A percentile compares a stretch with the other conserved stretches of the same genome.
Evolutionary conservation across 1,140 invertebrate genomes (phyloP).

Genomic region (Vanessa atalanta): DNA sequence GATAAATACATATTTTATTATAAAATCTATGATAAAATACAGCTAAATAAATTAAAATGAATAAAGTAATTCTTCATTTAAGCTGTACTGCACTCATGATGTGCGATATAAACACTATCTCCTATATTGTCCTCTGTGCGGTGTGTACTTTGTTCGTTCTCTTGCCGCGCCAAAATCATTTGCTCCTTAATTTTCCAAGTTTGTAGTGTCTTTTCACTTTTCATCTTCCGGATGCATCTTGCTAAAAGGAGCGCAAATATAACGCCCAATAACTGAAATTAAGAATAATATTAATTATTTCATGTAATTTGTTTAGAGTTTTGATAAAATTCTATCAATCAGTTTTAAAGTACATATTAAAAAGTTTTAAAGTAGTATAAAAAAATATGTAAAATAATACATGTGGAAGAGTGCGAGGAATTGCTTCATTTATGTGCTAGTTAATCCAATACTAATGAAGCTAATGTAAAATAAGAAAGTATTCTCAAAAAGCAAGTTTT

Average conservation of each 20-base stretch:
- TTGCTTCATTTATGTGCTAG: too few species aligned
- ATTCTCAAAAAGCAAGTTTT: too few species aligned
- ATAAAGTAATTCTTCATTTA: conserved; percentile 36
- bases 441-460: too few species aligned
- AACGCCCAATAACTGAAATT: conserved; percentile 89
- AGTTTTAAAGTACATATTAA: too few species aligned
- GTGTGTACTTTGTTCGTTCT: conserved; percentile 40
- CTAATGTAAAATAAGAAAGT: too few species aligned
- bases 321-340: too few species aligned
- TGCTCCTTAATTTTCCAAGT: conserved; percentile 82
- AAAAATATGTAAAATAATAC: too few species aligned
- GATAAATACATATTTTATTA: too few species aligned
- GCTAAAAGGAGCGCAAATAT: conserved; percentile 91
- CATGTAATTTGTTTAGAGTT: too few species aligned
- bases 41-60: not conserved
- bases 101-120: conserved; percentile 57
- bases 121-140: conserved; percentile 15
- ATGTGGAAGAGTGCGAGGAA: too few species aligned
- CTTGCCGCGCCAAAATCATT: conserved; percentile 61
- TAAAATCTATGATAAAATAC: too few species aligned
- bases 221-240: conserved; percentile 89
- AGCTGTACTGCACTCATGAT: conserved; percentile 57
- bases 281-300: not conserved
- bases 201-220: conserved; percentile 84
- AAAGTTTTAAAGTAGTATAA: too few species aligned